Conservation (phyloP, 2,888 invertebrate species). For the Eristalinus aeneus region DNA sequence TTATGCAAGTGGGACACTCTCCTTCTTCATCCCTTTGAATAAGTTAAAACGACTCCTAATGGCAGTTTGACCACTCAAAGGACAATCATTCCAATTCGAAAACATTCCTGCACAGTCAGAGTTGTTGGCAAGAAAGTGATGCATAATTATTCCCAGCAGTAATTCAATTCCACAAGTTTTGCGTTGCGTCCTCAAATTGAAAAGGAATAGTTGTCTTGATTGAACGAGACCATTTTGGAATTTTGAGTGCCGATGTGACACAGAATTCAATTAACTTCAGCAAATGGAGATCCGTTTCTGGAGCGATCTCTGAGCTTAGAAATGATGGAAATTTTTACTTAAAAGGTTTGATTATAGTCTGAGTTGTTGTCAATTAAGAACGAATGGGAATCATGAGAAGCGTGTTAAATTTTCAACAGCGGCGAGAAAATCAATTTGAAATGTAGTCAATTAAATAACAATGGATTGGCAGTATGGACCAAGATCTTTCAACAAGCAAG, state of each 20-base stretch:
- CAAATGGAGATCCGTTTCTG: neutral
- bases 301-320: neutral
- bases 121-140: neutral
- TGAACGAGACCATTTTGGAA: neutral
- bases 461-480: too few relatives aligned
- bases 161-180: neutral
- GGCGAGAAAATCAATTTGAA: too few relatives aligned
- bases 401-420: neutral
- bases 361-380: neutral
- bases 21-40: neutral
- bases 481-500: too few relatives aligned
- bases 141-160: neutral
- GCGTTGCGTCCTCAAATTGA: neutral
- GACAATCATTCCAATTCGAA: neutral
- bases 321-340: too few relatives aligned
- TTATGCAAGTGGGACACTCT: neutral
- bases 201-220: neutral
- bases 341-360: neutral
- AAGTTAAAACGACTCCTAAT: neutral
- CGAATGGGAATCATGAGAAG: neutral
- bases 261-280: neutral
- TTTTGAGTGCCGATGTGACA: neutral
- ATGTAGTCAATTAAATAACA: too few relatives aligned
- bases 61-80: neutral
- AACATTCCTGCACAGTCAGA: neutral